Percentiles rank a stretch among this genome's conserved stretches.
Conservation (phyloP, 1,140 invertebrate genomes). For the Bilobella aurantiaca region DNA sequence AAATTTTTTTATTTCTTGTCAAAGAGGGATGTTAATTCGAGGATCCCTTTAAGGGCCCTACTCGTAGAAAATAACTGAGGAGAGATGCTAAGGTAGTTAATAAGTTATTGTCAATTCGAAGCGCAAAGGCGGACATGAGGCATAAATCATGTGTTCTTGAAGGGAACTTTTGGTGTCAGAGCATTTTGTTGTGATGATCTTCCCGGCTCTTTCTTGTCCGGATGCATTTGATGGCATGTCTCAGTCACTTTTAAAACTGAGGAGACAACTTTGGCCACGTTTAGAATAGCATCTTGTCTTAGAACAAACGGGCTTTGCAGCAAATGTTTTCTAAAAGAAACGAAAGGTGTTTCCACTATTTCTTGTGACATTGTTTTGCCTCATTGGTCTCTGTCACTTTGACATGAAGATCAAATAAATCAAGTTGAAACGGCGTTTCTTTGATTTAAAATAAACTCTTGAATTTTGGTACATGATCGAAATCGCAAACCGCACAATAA, state of each 20-base stretch:
- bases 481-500: too few species aligned
- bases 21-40: background rate
- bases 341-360: conserved; percentile 20
- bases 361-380: conserved; percentile 29
- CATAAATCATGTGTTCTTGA: background rate
- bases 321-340: background rate
- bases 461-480: too few species aligned
- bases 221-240: background rate
- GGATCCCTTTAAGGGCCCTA: too few species aligned
- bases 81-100: background rate
- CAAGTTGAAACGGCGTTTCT: conserved; percentile 3
- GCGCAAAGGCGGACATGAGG: conserved; percentile 2
- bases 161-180: conserved; percentile 5
- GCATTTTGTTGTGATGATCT: conserved; percentile 6
- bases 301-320: too few species aligned
- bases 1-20: background rate
- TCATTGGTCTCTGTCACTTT: conserved; percentile 33
- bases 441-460: too few species aligned
- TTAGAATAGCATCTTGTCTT: too few species aligned
- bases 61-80: too few species aligned
- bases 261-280: background rate
- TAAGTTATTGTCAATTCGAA: background rate
- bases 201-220: background rate
- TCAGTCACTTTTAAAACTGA: too few species aligned
- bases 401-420: conserved; percentile 23